phyloP scores from a whole-genome alignment of 2,797 vertebrate genomes.

The Denticeps clupeoides region DNA sequence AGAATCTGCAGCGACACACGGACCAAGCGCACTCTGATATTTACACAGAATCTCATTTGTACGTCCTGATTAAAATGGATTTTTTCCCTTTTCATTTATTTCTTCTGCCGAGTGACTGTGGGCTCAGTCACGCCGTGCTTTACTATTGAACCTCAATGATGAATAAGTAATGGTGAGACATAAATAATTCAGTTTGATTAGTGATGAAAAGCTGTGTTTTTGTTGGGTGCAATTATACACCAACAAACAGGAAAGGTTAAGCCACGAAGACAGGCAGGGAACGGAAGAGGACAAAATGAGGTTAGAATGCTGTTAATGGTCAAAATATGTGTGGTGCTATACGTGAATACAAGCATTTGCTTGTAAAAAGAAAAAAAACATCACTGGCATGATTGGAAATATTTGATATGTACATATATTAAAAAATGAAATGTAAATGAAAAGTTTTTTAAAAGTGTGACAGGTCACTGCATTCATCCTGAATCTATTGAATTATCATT shows the following conservation, averaged over 20 bases:
- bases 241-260: too few relatives aligned
- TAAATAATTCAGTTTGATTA: conserved; percentile 33
- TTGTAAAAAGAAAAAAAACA: too few relatives aligned
- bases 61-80: conserved; percentile 34
- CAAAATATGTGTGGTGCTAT: too few relatives aligned
- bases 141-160: conserved; percentile 27
- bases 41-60: conserved; percentile 24
- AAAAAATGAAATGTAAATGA: too few relatives aligned
- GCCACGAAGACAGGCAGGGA: too few relatives aligned
- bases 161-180: conserved; percentile 29
- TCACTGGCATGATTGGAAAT: too few relatives aligned
- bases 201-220: conserved; percentile 26
- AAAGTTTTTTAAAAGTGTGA: too few relatives aligned
- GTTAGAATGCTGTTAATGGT: neutral
- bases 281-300: conserved; percentile 3
- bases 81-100: too few relatives aligned
- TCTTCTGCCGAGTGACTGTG: conserved; percentile 15
- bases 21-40: conserved; percentile 7
- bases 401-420: too few relatives aligned
- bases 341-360: too few relatives aligned
- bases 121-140: conserved; percentile 18
- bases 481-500: too few relatives aligned
- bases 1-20: neutral
- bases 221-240: conserved; percentile 20
- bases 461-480: too few relatives aligned